Conservation (phyloP, 2,113 vertebrate species). For the Malurus elegans region DNA sequence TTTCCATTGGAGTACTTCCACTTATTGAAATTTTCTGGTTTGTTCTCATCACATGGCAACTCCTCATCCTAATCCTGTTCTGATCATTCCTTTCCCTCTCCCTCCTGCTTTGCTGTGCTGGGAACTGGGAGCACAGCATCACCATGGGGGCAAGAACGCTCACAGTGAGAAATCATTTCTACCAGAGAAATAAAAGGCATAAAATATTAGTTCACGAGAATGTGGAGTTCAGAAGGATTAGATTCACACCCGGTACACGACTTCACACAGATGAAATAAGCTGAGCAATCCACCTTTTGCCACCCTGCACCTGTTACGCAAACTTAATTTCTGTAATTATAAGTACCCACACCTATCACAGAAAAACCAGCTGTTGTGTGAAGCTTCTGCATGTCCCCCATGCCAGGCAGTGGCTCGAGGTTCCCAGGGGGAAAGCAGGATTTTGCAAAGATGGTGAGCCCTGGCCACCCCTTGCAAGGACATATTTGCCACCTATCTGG, state of each 20-base stretch:
- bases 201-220: not conserved
- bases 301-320: not conserved
- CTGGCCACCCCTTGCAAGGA: not conserved
- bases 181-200: not conserved
- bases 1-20: not conserved
- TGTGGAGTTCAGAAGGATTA: not conserved
- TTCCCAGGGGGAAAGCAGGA: not conserved
- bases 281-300: not conserved
- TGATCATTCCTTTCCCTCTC: not conserved
- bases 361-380: not conserved
- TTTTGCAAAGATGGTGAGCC: not conserved
- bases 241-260: fast-evolving
- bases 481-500: not conserved
- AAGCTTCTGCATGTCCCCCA: not conserved
- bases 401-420: fast-evolving
- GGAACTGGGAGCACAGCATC: not conserved
- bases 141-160: not conserved
- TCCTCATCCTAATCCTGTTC: not conserved
- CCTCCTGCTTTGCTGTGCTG: not conserved
- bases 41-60: fast-evolving
- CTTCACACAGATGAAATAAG: not conserved
- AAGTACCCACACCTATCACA: not conserved
- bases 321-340: not conserved
- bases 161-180: not conserved
- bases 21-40: not conserved